phyloP scores from a whole-genome alignment of 2,113 vertebrate genomes.

The Arothron firmamentum region DNA sequence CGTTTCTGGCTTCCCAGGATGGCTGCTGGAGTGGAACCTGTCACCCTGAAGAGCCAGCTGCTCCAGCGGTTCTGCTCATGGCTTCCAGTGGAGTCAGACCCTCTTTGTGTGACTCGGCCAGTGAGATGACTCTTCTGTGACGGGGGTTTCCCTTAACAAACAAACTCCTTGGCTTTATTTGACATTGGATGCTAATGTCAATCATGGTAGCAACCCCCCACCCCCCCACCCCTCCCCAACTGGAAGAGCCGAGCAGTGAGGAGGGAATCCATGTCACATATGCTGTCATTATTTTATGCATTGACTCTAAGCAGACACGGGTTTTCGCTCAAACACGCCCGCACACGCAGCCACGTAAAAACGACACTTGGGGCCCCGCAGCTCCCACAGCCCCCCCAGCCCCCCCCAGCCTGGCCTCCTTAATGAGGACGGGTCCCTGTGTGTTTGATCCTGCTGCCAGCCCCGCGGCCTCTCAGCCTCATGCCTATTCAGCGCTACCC shows the following conservation, averaged over 20 bases:
- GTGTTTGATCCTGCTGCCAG: constrained; percentile 69
- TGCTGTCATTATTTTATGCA: constrained; percentile 32
- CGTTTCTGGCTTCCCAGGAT: too few relatives aligned
- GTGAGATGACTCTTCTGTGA: constrained; percentile 8
- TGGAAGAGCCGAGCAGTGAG: not conserved
- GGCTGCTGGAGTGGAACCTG: too few relatives aligned
- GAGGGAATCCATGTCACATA: constrained; percentile 9
- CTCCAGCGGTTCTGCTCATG: too few relatives aligned
- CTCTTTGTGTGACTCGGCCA: constrained; percentile 28
- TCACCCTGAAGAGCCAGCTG: too few relatives aligned
- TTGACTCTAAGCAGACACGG: constrained; percentile 34
- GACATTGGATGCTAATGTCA: too few relatives aligned
- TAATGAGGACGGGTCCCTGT: constrained; percentile 68
- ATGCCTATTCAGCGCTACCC: constrained; percentile 70
- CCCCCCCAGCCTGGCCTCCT: constrained; percentile 49
- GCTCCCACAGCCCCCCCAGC: constrained; percentile 23
- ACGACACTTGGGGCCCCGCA: constrained; percentile 42
- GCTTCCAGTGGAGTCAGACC: not conserved
- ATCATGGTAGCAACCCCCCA: too few relatives aligned
- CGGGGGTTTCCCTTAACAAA: too few relatives aligned
- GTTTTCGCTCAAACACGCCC: constrained; percentile 36
- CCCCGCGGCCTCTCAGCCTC: constrained; percentile 59
- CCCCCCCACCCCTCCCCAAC: not conserved
- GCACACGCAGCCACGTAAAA: constrained; percentile 31
- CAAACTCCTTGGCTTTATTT: too few relatives aligned